Percentiles rank a stretch among this genome's conserved stretches.
These are phyloP conservation scores for Ormia ochracea DNA, from an alignment of 2,888 invertebrate genomes.

Conservation along the genomic window DNA sequence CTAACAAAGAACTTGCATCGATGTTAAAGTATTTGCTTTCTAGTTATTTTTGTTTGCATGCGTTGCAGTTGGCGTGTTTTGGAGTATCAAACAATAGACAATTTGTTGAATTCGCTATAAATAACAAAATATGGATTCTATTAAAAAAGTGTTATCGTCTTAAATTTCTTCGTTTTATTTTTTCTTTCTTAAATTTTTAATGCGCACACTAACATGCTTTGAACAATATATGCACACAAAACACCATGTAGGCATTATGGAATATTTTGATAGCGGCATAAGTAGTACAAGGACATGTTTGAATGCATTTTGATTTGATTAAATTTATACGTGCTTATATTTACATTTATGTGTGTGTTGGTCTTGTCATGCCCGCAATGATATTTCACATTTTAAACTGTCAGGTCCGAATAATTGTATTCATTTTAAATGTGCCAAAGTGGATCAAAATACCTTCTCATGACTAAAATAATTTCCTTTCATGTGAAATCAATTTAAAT, in stretches of 20 bases:
- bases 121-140: constrained; percentile 33
- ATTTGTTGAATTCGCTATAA: constrained; percentile 41
- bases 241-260: background rate
- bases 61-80: constrained; percentile 26
- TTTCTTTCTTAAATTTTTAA: constrained; percentile 23
- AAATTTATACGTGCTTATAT: background rate
- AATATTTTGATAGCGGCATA: constrained; percentile 41
- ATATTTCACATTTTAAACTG: constrained; percentile 10
- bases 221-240: background rate
- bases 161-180: background rate
- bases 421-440: too few relatives aligned
- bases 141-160: constrained; percentile 15
- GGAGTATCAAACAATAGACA: constrained; percentile 38
- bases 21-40: background rate
- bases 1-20: background rate
- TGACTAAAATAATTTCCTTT: too few relatives aligned
- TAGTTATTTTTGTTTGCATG: background rate
- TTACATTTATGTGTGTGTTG: background rate
- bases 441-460: too few relatives aligned
- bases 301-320: constrained; percentile 41
- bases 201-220: background rate
- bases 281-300: constrained; percentile 62
- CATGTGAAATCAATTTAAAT: too few relatives aligned
- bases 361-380: background rate
- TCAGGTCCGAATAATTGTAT: constrained; percentile 14